phyloP scores from a whole-genome alignment of 2,113 vertebrate species.

The Phylloscopus trochiloides region DNA sequence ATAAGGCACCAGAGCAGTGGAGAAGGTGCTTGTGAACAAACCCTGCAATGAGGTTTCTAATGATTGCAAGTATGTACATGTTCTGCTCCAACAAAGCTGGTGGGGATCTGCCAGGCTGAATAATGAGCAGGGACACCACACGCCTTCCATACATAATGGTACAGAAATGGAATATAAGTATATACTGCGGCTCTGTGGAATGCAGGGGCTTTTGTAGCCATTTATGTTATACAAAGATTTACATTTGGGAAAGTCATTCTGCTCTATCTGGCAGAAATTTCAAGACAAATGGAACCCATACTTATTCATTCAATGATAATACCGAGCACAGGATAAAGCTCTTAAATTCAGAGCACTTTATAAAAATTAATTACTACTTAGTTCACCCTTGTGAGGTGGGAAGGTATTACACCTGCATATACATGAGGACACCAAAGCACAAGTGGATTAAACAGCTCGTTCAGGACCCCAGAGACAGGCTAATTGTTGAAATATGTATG shows the following conservation, averaged over 20 bases:
- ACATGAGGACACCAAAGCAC: constrained; percentile 33
- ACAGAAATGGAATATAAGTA: background rate
- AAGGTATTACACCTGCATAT: constrained; percentile 2
- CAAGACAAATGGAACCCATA: constrained; percentile 26
- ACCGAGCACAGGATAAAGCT: background rate
- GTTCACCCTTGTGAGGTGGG: constrained; percentile 16
- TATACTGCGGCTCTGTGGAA: background rate
- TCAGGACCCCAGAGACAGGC: background rate
- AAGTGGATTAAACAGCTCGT: constrained; percentile 18
- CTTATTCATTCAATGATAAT: constrained; percentile 17
- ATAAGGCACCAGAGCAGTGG: background rate
- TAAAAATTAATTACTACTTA: constrained; percentile 48
- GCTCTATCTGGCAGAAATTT: constrained; percentile 23
- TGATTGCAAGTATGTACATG: background rate
- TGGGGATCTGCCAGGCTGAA: constrained; percentile 7
- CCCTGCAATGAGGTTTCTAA: background rate
- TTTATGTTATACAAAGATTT: constrained; percentile 32
- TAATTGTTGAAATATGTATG: background rate
- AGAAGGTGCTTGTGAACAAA: background rate
- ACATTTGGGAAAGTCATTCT: constrained; percentile 13
- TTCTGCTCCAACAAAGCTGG: background rate
- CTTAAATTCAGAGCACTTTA: constrained; percentile 34
- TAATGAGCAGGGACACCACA: constrained; percentile 15
- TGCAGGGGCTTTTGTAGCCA: background rate
- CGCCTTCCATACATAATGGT: background rate